phyloP scores from a whole-genome alignment of 2,797 vertebrate genomes.

The Lagocephalus sceleratus region DNA sequence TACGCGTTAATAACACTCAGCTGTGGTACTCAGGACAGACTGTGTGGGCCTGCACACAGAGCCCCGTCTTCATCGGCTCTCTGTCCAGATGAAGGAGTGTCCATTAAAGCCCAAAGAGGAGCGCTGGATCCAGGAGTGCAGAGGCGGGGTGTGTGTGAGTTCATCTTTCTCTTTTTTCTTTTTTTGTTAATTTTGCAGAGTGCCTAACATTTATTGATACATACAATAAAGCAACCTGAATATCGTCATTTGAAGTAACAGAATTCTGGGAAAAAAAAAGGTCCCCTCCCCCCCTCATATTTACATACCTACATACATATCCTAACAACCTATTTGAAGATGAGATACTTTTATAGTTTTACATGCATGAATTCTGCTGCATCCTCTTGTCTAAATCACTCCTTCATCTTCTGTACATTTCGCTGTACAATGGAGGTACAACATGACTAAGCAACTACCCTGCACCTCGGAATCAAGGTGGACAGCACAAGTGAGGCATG shows the following conservation, averaged over 20 bases:
- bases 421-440: constrained; percentile 55
- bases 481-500: constrained; percentile 57
- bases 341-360: constrained; percentile 70
- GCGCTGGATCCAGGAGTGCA: constrained; percentile 52
- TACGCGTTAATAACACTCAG: constrained; percentile 41
- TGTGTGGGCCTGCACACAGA: constrained; percentile 67
- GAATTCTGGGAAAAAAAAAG: constrained; percentile 57
- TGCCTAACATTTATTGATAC: constrained; percentile 74
- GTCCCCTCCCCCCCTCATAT: constrained; percentile 51
- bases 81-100: constrained; percentile 50
- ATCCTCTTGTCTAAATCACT: constrained; percentile 45
- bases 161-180: constrained; percentile 20
- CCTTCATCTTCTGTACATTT: constrained; percentile 54
- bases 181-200: constrained; percentile 53
- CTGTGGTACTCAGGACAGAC: constrained; percentile 52
- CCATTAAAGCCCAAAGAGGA: constrained; percentile 48
- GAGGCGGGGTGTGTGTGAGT: constrained; percentile 37
- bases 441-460: constrained; percentile 59
- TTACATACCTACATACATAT: constrained; percentile 77
- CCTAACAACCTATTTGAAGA: constrained; percentile 67
- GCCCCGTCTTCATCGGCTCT: constrained; percentile 44
- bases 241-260: constrained; percentile 69
- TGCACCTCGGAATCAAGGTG: constrained; percentile 61
- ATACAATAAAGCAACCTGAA: constrained; percentile 76
- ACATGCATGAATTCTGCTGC: constrained; percentile 70